Evolutionary conservation across 1,140 invertebrate genomes (phyloP).

Genomic region (Chelonus insularis): DNA sequence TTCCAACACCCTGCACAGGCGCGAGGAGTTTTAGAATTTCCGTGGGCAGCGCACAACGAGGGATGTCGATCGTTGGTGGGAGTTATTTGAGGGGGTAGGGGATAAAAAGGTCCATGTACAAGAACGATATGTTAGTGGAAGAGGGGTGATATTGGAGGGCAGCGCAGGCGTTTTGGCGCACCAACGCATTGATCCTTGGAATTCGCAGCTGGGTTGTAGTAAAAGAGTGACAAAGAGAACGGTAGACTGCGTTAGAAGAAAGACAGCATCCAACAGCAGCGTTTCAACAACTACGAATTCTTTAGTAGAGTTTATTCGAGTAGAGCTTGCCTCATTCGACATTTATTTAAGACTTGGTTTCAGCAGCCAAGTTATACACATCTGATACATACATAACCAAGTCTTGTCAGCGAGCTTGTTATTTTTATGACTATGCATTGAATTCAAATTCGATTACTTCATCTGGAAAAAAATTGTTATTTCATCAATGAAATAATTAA

Average conservation of each 20-base stretch:
- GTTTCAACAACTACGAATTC: conserved; percentile 17
- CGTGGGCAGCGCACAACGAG: conserved; percentile 23
- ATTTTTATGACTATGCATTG: no score
- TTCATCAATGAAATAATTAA: no score
- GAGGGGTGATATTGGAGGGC: conserved; percentile 15
- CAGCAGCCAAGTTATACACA: no score
- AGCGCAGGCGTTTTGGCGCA: conserved; percentile 56
- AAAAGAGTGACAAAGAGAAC: conserved; percentile 15
- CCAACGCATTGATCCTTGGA: conserved; percentile 57
- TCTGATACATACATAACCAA: no score
- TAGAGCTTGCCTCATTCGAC: conserved; percentile 8
- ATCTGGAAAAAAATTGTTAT: no score
- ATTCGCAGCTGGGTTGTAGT: conserved; percentile 37
- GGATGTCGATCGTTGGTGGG: conserved; percentile 31
- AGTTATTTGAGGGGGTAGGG: neutral
- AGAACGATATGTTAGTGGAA: neutral
- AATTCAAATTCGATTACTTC: no score
- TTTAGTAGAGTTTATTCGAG: conserved; percentile 19
- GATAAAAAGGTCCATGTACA: neutral
- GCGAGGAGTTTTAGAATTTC: conserved; percentile 36
- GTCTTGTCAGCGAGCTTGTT: no score
- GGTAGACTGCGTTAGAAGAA: neutral
- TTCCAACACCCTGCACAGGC: conserved; percentile 47
- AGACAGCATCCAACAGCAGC: conserved; percentile 19
- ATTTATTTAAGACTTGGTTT: conserved; percentile 8